These are phyloP conservation scores for Lasioglossum vierecki DNA, from an alignment of 2,888 invertebrate species.

Conservation along the genomic window DNA sequence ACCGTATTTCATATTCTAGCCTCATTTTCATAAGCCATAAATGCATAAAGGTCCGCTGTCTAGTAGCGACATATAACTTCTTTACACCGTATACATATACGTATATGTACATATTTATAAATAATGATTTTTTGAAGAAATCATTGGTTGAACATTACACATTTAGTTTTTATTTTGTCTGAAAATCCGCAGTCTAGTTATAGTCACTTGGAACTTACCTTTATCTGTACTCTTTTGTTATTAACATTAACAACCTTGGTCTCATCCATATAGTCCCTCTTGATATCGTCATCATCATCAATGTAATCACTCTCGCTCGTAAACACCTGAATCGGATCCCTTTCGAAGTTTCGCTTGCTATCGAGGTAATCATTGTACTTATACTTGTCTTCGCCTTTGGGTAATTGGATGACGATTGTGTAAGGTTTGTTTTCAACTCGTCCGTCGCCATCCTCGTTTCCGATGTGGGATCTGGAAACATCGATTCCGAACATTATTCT, in stretches of 20 bases:
- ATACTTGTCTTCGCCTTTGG: slow-evolving; percentile 56
- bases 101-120: background rate
- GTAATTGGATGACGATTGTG: slow-evolving; percentile 76
- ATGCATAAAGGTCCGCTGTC: too few species aligned
- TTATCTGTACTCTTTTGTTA: slow-evolving; percentile 66
- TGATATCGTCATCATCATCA: slow-evolving; percentile 59
- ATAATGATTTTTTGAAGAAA: background rate
- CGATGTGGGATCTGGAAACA: slow-evolving; percentile 26
- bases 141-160: too few species aligned
- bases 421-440: slow-evolving; percentile 67
- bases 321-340: slow-evolving; percentile 47
- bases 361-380: slow-evolving; percentile 43
- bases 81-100: background rate
- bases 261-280: slow-evolving; percentile 18
- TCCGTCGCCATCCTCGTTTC: slow-evolving; percentile 28
- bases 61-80: too few species aligned
- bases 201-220: slow-evolving; percentile 53
- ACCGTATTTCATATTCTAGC: too few species aligned
- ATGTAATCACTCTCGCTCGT: slow-evolving; percentile 63
- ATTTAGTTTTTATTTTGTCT: background rate
- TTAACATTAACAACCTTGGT: slow-evolving; percentile 59
- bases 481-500: background rate
- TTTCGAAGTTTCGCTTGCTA: slow-evolving; percentile 52
- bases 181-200: background rate
- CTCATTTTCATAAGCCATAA: too few species aligned